A percentile compares a stretch with the other conserved stretches of the same genome.
Evolutionary conservation across 2,888 invertebrate species (phyloP).

Genomic region (Parnassius mnemosyne): DNA sequence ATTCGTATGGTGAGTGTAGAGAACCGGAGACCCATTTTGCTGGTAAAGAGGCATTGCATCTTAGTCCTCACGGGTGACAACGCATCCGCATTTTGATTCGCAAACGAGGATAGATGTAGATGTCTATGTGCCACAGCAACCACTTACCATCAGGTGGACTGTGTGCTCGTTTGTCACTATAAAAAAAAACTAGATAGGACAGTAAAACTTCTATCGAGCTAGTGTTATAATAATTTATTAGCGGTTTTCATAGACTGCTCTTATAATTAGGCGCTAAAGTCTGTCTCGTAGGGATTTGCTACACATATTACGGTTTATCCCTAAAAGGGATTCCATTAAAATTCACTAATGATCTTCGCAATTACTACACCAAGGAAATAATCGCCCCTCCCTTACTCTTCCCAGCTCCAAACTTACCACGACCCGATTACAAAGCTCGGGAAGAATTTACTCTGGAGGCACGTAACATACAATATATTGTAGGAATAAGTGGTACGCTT

Average conservation of each 20-base stretch:
- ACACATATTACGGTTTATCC: constrained; percentile 6
- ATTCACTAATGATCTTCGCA: constrained; percentile 22
- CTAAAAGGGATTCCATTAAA: constrained; percentile 18
- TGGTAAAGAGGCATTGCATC: too few relatives aligned
- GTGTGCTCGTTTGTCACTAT: too few relatives aligned
- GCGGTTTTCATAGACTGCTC: not conserved
- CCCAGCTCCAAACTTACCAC: constrained; percentile 1
- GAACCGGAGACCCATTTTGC: too few relatives aligned
- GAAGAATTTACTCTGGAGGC: constrained; percentile 29
- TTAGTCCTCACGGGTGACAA: too few relatives aligned
- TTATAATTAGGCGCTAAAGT: constrained; percentile 2
- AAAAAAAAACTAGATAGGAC: too few relatives aligned
- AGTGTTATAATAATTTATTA: not conserved
- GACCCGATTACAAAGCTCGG: not conserved
- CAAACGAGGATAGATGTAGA: too few relatives aligned
- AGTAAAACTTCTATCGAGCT: too few relatives aligned
- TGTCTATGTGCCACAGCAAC: too few relatives aligned
- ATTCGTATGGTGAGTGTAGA: too few relatives aligned
- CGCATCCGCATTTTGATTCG: too few relatives aligned
- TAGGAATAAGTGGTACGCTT: constrained; percentile 32
- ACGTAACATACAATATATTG: constrained; percentile 27
- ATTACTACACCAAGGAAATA: constrained; percentile 22
- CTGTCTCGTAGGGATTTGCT: not conserved
- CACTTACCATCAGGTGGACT: too few relatives aligned
- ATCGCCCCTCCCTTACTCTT: constrained; percentile 7